A percentile compares a stretch with the other conserved stretches of the same genome.
Evolutionary conservation across 1,140 invertebrate species (phyloP).

Genomic region (Drosophila parvula): DNA sequence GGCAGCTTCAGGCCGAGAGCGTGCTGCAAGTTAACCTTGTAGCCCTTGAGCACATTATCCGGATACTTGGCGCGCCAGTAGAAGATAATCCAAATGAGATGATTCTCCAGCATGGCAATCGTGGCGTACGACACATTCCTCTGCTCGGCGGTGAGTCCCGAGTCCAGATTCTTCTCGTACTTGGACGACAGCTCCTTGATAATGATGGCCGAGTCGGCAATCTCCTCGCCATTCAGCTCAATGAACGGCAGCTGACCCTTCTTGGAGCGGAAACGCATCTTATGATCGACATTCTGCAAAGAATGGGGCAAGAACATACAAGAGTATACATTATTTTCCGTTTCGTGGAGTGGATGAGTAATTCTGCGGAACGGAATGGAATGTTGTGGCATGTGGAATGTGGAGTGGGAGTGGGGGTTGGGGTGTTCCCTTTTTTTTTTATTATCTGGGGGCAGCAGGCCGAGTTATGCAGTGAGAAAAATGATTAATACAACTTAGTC

Average conservation of each 20-base stretch:
- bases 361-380: constrained; percentile 23
- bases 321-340: constrained; percentile 16
- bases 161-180: constrained; percentile 93
- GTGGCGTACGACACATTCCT: constrained; percentile 95
- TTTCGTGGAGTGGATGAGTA: constrained; percentile 42
- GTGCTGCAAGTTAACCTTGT: constrained; percentile 95
- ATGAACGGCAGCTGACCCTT: constrained; percentile 97
- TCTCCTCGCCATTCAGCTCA: constrained; percentile 96
- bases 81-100: constrained; percentile 94
- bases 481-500: constrained; percentile 7
- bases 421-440: constrained; percentile 17
- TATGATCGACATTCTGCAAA: constrained; percentile 96
- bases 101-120: constrained; percentile 97
- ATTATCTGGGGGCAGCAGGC: constrained; percentile 22
- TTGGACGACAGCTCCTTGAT: constrained; percentile 93
- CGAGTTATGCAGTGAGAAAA: constrained; percentile 1
- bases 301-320: constrained; percentile 16
- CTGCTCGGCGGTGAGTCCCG: constrained; percentile 91
- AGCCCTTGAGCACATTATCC: constrained; percentile 93
- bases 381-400: constrained; percentile 27
- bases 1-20: constrained; percentile 93
- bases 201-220: constrained; percentile 95
- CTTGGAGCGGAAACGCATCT: constrained; percentile 96
- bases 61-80: constrained; percentile 95
- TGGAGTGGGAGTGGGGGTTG: constrained; percentile 25